Percentiles rank a stretch among this genome's conserved stretches.
These are phyloP conservation scores for Miltochrista miniata DNA, from an alignment of 2,888 invertebrate genomes.

Conservation along the genomic window DNA sequence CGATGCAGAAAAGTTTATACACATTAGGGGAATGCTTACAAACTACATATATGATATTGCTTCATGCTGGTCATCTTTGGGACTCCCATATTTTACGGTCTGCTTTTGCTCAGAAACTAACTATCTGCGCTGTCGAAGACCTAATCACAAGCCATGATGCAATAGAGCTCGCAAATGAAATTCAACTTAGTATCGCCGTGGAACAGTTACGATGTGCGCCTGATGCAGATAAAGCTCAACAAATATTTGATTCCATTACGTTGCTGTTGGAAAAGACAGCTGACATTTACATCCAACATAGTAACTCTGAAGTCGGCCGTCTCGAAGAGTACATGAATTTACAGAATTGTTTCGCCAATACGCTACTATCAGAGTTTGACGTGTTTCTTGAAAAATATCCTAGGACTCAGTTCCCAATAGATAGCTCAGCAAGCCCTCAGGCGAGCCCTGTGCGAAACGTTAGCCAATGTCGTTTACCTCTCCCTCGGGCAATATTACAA, in stretches of 20 bases:
- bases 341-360: conserved; percentile 46
- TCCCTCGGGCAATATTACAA: conserved; percentile 57
- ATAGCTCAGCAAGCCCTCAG: neutral
- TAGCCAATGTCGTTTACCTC: conserved; percentile 24
- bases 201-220: conserved; percentile 57
- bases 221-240: conserved; percentile 58
- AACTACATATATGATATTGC: conserved; percentile 56
- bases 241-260: conserved; percentile 43
- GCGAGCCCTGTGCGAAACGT: neutral
- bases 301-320: conserved; percentile 55
- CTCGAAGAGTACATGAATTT: conserved; percentile 63
- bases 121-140: conserved; percentile 69
- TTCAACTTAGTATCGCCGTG: conserved; percentile 57
- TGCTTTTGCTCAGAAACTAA: conserved; percentile 62
- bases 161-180: conserved; percentile 58
- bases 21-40: conserved; percentile 59
- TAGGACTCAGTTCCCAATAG: conserved; percentile 15
- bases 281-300: conserved; percentile 56
- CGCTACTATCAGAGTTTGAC: conserved; percentile 60
- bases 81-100: conserved; percentile 65
- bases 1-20: conserved; percentile 56
- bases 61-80: conserved; percentile 66
- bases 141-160: conserved; percentile 61
- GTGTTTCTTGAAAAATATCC: conserved; percentile 64
- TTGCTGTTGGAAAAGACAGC: conserved; percentile 49